Base-by-base conservation (phyloP, 1,140 invertebrate species). In the Meloidogyne floridensis region DNA sequence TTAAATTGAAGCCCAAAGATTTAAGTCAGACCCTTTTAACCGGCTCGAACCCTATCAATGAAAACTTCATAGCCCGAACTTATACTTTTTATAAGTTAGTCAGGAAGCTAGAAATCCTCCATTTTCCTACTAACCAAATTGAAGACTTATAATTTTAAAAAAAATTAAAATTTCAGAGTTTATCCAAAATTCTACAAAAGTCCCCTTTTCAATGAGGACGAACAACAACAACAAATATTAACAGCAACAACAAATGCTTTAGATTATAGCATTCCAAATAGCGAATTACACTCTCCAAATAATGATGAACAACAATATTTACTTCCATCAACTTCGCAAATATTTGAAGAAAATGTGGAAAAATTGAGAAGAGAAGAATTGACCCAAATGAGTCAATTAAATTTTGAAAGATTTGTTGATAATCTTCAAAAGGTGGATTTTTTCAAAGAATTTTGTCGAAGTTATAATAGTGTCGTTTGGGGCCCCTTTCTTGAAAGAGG, bases 181-280 rank as follows among this genome's bases (percentile, higher is more conserved):
- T 91, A 90, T 85, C 91, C 91, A 56, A 91, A 91, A 84, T 91
- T 91, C 87, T 92, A 92, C 85, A 90, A 90, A 89, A 90, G 90
- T 83, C 86, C 83, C 47, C 84, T 86, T 69, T 78, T 87, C 18
- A 73, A 81, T 53, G 51, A 70, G 1, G 43, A 51, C 8, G 0
- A 32, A 32, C 32, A 32, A 32, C 32, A 32, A 32, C 32, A 5
- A 74, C 18, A 2, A 5, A 0, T 59, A 72, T 51, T 72, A 59
- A 59, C 43, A 3, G 10, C 18, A 72, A 75, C 59, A 32, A 69
- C n/a, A n/a, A 80, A 74, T 72, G 42, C 15, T 10, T 32, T 43
- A 43, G 15, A 71, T 65, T 73, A 6, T 42, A 54, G 15, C 43
- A 71, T 59, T 32, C 32, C 7, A 32, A 43, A 15, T 77, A 51